Conservation (phyloP, 2,797 vertebrate species). For the Emys orbicularis region DNA sequence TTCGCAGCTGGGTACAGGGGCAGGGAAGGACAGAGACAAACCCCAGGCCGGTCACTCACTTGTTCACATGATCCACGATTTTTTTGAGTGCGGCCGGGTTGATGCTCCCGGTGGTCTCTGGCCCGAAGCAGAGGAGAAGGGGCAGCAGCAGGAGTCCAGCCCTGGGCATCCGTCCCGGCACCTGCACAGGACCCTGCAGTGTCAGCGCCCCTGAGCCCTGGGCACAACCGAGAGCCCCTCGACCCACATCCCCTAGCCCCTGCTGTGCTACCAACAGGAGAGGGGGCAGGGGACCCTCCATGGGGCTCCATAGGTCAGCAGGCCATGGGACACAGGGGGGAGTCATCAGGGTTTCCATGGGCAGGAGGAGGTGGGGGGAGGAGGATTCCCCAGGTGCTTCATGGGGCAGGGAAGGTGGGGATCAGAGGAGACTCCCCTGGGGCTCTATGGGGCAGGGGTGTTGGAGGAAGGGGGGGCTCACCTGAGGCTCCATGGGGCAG, state of each 20-base stretch:
- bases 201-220: not conserved
- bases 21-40: not conserved
- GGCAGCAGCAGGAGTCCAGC: not conserved
- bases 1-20: not conserved
- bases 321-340: too few species aligned
- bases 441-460: too few species aligned
- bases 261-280: not conserved
- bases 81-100: not conserved
- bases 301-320: too few species aligned
- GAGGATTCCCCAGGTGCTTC: too few species aligned
- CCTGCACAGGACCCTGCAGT: not conserved
- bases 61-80: not conserved
- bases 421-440: too few species aligned
- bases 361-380: too few species aligned
- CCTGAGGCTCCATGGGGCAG: too few species aligned
- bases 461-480: too few species aligned
- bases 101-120: not conserved
- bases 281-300: too few species aligned
- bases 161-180: not conserved
- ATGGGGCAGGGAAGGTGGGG: too few species aligned
- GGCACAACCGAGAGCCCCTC: not conserved
- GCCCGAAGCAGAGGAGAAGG: not conserved
- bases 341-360: too few species aligned
- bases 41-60: not conserved
- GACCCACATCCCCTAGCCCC: not conserved